Conservation (phyloP, 1,140 invertebrate species). For the Apis dorsata region DNA sequence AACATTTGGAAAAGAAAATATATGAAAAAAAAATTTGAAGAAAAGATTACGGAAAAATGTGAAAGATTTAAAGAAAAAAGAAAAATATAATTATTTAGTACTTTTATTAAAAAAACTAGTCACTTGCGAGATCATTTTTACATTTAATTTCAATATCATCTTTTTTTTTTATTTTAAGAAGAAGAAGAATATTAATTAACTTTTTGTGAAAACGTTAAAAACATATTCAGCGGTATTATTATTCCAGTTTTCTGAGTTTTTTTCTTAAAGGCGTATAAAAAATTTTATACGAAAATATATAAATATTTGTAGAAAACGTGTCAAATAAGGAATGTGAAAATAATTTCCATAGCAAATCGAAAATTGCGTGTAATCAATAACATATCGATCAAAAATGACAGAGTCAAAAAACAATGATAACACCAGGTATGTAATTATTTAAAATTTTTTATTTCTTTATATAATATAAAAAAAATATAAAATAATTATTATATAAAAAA, state of each 20-base stretch:
- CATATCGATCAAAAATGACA: not conserved
- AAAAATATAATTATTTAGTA: too few relatives aligned
- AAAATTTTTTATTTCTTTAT: not conserved
- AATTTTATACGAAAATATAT: not conserved
- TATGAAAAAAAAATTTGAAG: not conserved
- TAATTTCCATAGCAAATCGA: not conserved
- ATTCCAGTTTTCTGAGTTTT: not conserved
- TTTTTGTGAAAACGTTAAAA: too few relatives aligned
- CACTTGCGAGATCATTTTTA: not conserved
- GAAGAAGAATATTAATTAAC: not conserved
- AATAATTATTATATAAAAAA: not conserved
- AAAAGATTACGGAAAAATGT: not conserved
- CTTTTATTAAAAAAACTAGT: not conserved
- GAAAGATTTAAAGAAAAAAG: not conserved
- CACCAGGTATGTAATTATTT: slow-evolving; percentile 7
- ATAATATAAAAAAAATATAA: not conserved
- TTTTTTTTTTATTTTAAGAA: not conserved
- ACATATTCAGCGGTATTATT: not conserved
- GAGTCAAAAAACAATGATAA: not conserved
- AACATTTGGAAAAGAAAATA: not conserved
- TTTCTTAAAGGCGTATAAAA: not conserved
- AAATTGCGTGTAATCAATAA: not conserved
- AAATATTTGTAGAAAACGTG: not conserved
- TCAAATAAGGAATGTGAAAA: not conserved
- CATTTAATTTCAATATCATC: not conserved